Evolutionary conservation across 2,888 invertebrate species (phyloP).

Genomic region (Liodrosophila aerea): DNA sequence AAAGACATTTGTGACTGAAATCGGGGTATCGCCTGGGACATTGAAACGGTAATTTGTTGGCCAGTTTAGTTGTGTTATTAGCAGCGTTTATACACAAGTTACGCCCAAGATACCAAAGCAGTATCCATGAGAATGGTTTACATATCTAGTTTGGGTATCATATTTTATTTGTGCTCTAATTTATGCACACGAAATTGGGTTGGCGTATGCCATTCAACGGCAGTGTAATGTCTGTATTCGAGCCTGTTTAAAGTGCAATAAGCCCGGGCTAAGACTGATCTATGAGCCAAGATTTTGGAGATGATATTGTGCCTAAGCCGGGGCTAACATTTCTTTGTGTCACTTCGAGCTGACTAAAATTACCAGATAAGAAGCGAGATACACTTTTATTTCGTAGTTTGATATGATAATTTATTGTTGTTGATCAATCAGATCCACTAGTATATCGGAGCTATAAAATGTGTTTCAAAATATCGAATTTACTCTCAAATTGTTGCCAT

Average conservation of each 20-base stretch:
- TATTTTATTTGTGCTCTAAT: conserved; percentile 64
- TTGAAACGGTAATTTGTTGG: conserved; percentile 76
- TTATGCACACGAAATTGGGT: conserved; percentile 65
- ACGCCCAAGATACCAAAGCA: conserved; percentile 38
- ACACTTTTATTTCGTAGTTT: conserved; percentile 30
- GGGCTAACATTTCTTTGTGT: conserved; percentile 15
- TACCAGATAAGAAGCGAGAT: conserved; percentile 30
- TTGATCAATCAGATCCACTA: conserved; percentile 55
- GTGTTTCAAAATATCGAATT: background rate
- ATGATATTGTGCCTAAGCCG: conserved; percentile 20
- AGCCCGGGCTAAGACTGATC: conserved; percentile 66
- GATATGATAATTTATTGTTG: conserved; percentile 46
- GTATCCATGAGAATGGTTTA: background rate
- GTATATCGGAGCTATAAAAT: conserved; percentile 7
- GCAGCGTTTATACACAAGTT: conserved; percentile 75
- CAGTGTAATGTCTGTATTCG: conserved; percentile 75
- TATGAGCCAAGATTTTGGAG: conserved; percentile 44
- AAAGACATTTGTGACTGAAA: conserved; percentile 69
- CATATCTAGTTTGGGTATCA: conserved; percentile 6
- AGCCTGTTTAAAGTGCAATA: conserved; percentile 72
- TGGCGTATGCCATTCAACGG: conserved; percentile 66
- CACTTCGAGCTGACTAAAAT: conserved; percentile 26
- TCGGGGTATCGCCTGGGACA: conserved; percentile 53
- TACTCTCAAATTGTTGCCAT: background rate
- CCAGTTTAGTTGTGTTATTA: conserved; percentile 74